Percentiles rank a stretch among this genome's conserved stretches.
Conservation (phyloP, 2,113 vertebrate species). For the Apteryx owenii region DNA sequence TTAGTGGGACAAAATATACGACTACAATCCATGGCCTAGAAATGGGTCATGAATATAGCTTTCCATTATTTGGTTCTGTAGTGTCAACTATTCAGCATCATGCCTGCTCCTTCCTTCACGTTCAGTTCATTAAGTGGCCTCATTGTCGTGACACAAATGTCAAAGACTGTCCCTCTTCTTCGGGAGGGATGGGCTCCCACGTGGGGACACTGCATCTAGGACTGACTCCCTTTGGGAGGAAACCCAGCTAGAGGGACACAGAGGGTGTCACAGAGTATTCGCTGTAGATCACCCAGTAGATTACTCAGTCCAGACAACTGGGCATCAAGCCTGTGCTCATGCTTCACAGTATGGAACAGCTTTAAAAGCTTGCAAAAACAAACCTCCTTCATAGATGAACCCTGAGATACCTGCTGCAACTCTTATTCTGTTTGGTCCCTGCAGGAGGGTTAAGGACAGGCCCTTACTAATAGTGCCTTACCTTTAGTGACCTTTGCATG, state of each 20-base stretch:
- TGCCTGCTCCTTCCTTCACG: accelerated
- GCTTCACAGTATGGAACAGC: background rate
- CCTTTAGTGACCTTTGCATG: background rate
- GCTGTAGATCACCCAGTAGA: background rate
- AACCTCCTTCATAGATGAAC: background rate
- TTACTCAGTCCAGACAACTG: background rate
- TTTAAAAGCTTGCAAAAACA: background rate
- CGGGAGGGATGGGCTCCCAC: background rate
- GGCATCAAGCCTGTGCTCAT: background rate
- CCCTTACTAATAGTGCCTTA: background rate
- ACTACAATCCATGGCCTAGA: background rate
- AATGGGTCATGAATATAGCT: background rate
- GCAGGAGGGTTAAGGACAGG: background rate
- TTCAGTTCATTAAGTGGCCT: background rate
- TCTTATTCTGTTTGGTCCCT: background rate
- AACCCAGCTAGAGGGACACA: background rate
- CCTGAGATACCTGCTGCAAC: background rate
- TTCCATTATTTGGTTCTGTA: background rate
- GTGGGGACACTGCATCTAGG: background rate
- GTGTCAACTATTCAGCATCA: background rate
- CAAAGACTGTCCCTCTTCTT: background rate
- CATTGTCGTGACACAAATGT: background rate
- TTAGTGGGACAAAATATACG: background rate
- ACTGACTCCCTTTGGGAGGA: background rate
- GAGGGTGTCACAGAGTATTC: background rate